Evolutionary conservation across 64 coral and sea anemone genomes (phyloP), one percentile per base, ranked within the genome.

Genomic region (Montipora capricornis): DNA sequence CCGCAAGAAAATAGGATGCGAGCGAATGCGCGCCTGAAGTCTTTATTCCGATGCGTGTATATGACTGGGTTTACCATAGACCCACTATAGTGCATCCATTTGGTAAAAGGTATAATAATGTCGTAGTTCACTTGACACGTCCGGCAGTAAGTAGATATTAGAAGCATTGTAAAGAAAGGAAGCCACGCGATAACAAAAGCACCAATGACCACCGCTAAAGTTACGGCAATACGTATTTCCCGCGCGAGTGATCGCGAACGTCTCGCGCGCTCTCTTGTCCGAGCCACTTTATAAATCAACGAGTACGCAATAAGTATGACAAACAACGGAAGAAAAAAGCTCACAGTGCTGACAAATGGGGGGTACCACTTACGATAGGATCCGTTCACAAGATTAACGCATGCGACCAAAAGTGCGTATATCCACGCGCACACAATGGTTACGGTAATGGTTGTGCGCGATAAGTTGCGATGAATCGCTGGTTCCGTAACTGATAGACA

Each of bases 41-140:
- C 96, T 46, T 29, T 70, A 73, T 98, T 98, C n/a, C 96, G 71
- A 62, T 98, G 91, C 4, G 96, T 98, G 78, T 98, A 98, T 49
- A 98, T 98, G 37, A 98, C 49, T 0, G 96, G 96, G 19, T 98
- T 98, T 0, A 98, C 96, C 93, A 95, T 89, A 44, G 96, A 98
- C 2, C 96, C 96, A 49, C 96, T 98, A 60, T 98, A 98, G 44
- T 98, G 96, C 96, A 98, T 98, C 96, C 96, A 98, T 76, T 98
- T 98, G 3, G 94, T 90, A 15, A 95, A 75, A 5, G 93, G 89
- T 13, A 95, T 58, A 2, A 98, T 82, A 12, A 92, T 55, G 6
- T 64, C 11, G 44, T 66, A 87, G 2, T 93, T 84, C 9, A 98
- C 78, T 20, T 44, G 4, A 55, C 96, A 98, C 8, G 80, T 81